phyloP scores from a whole-genome alignment of 2,797 vertebrate genomes.

The Lutjanus campechanus region DNA sequence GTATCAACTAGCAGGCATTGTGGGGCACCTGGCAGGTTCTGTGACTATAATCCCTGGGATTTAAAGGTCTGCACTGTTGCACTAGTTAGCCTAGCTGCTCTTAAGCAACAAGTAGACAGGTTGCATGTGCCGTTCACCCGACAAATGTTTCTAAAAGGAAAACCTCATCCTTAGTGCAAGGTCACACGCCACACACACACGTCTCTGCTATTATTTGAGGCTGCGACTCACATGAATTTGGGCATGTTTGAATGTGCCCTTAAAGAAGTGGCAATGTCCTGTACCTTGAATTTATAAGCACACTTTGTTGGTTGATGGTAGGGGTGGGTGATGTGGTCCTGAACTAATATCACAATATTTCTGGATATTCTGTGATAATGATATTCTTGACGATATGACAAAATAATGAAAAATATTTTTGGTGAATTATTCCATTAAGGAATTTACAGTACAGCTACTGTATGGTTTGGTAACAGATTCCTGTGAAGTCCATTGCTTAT shows the following conservation, averaged over 20 bases:
- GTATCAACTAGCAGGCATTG: slow-evolving; percentile 62
- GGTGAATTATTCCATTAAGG: background rate
- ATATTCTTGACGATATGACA: no score
- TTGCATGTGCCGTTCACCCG: background rate
- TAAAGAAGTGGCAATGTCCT: background rate
- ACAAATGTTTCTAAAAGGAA: background rate
- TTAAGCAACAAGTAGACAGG: slow-evolving; percentile 8
- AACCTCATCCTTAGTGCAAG: background rate
- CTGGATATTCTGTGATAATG: no score
- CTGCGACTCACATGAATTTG: no score
- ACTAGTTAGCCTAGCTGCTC: slow-evolving; percentile 36
- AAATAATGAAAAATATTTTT: no score
- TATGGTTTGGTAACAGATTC: background rate
- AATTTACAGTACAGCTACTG: background rate
- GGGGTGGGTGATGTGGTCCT: no score
- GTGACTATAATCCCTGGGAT: slow-evolving; percentile 70
- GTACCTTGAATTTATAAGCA: background rate
- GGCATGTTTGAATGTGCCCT: no score
- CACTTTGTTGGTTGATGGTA: background rate
- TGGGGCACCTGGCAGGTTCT: slow-evolving; percentile 67
- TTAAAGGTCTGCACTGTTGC: slow-evolving; percentile 54
- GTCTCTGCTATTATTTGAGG: no score
- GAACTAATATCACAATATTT: no score
- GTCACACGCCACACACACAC: no score
- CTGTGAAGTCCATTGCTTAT: background rate